Base-by-base conservation (phyloP, 2,888 invertebrate genomes). In the Chrysolina haemoptera region DNA sequence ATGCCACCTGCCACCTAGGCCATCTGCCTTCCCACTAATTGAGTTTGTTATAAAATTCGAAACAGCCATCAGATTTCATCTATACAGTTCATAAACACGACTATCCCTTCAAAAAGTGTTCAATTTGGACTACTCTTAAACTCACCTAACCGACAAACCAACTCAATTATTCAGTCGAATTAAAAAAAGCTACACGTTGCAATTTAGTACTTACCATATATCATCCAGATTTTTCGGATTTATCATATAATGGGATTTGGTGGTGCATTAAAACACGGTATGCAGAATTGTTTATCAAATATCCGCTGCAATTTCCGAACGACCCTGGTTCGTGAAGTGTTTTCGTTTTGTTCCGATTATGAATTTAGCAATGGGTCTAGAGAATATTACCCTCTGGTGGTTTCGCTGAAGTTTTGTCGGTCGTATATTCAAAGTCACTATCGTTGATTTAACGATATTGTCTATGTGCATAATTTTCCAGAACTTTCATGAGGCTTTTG, bases 271-370 rank as follows among this genome's bases (percentile, higher is more conserved):
- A 12, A 53, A 18, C 20, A 20, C 53, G 11, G 18, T 20, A 53
- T 53, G 18, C 27, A 59, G 27, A 59, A n/a, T 59, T 59, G 59
- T 59, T n/a, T 27, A 59, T 35, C 35, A 59, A 27, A 9, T n/a
- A 59, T 59, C 35, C 35, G 35, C 27, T 59, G 59, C 59, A 59
- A 35, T 59, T 35, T 59, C 35, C 59, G 59, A 14, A 59, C 27
- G 59, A 22, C 22, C 35, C 14, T 27, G 6, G 59, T 59, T 59
- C 27, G 27, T 59, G 27, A 35, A 22, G 35, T n/a, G 59, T 35
- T 59, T n/a, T 59, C 59, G 59, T 27, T 59, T 59, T 59, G 35
- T 59, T 59, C 59, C n/a, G 59, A 59, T 59, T 59, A 59, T 59
- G 16, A 59, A 59, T 59, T 59, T n/a, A 35, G 10, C 59, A 53